These are phyloP conservation scores for Lathamus discolor DNA, from an alignment of 2,113 vertebrate genomes.

Conservation along the genomic window DNA sequence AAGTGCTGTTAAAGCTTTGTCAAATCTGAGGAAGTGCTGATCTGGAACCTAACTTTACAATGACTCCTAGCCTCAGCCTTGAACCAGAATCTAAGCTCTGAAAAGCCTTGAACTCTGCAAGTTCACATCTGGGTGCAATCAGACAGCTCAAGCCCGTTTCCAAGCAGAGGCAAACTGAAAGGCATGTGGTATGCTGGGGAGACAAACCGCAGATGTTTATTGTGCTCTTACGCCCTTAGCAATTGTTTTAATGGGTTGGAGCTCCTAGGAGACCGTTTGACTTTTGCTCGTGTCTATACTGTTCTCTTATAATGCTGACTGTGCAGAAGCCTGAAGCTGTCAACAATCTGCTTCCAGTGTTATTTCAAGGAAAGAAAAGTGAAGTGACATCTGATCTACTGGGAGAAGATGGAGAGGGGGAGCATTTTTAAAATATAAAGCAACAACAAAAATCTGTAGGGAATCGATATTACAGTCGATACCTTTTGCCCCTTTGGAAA, in stretches of 20 bases:
- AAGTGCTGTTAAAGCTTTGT: not conserved
- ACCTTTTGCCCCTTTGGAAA: constrained; percentile 5
- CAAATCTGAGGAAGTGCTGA: not conserved
- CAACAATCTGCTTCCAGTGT: constrained; percentile 48
- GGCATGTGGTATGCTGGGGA: not conserved
- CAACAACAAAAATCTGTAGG: constrained; percentile 40
- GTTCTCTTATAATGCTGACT: constrained; percentile 56
- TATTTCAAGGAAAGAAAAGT: constrained; percentile 52
- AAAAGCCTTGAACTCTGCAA: not conserved
- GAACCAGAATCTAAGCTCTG: not conserved
- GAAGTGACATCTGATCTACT: constrained; percentile 49
- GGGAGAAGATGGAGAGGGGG: not conserved
- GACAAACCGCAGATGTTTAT: constrained; percentile 55
- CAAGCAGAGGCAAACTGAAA: constrained; percentile 1
- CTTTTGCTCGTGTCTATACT: constrained; percentile 62
- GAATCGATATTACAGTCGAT: constrained; percentile 39
- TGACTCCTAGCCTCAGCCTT: not conserved
- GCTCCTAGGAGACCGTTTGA: constrained; percentile 65
- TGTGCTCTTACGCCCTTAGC: constrained; percentile 41
- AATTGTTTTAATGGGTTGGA: constrained; percentile 69
- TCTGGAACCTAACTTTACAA: not conserved
- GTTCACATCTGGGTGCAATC: constrained; percentile 35
- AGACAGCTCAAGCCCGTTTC: not conserved
- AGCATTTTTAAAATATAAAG: constrained; percentile 37
- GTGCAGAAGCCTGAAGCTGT: constrained; percentile 56